Evolutionary conservation across 2,888 invertebrate species (phyloP).

Genomic region (Drosophila subsilvestris): DNA sequence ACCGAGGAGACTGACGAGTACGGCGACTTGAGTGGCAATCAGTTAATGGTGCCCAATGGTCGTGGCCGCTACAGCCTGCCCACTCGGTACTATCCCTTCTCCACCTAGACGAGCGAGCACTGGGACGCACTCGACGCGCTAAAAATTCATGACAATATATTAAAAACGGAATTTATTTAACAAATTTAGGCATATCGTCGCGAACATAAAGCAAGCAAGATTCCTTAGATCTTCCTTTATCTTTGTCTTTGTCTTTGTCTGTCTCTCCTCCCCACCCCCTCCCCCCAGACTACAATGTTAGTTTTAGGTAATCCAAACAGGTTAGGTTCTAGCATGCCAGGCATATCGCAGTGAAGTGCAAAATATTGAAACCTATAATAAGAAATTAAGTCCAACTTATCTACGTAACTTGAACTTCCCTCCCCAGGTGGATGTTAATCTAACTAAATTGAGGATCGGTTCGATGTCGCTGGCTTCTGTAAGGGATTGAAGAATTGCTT

Average conservation of each 20-base stretch:
- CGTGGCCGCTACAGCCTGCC: conserved; percentile 61
- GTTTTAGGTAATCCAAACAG: conserved; percentile 13
- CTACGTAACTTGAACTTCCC: conserved; percentile 4
- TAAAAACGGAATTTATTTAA: conserved; percentile 74
- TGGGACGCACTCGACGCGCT: conserved; percentile 41
- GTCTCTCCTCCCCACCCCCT: conserved; percentile 7
- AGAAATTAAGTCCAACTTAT: conserved; percentile 8
- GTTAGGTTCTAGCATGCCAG: conserved; percentile 47
- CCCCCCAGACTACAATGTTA: conserved; percentile 44
- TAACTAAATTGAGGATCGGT: not conserved
- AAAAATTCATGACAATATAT: conserved; percentile 73
- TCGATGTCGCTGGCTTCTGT: too few species aligned
- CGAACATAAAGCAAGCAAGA: conserved; percentile 66
- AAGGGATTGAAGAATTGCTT: too few species aligned
- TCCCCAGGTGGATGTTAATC: not conserved
- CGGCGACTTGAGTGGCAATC: conserved; percentile 83
- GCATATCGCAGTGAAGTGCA: conserved; percentile 53
- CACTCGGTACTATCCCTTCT: conserved; percentile 61
- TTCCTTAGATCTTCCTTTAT: not conserved
- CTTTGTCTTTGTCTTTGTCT: conserved; percentile 58
- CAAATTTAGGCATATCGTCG: conserved; percentile 74
- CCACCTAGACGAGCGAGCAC: conserved; percentile 33
- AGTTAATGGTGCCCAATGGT: conserved; percentile 71
- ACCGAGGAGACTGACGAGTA: conserved; percentile 82
- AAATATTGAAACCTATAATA: conserved; percentile 15